These are phyloP conservation scores for Diadema setosum DNA, from an alignment of 35 echinoderm and acorn worm species.

Conservation along the genomic window DNA sequence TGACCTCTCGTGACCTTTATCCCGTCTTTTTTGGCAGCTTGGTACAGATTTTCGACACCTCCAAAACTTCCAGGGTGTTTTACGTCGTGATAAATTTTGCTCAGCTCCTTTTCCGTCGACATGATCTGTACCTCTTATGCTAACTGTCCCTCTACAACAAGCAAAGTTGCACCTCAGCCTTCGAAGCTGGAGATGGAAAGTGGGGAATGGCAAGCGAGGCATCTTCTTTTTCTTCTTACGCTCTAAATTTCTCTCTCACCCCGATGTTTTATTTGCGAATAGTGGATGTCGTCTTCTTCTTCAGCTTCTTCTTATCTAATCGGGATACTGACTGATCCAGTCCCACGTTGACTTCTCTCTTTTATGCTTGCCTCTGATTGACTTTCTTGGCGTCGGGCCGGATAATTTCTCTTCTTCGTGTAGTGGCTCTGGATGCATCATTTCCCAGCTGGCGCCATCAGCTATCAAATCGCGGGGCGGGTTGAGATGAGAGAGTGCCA, in stretches of 20 bases:
- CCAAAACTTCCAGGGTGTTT: conserved; percentile 46
- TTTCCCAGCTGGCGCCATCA: not conserved
- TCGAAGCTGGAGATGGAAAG: not conserved
- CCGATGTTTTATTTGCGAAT: too few species aligned
- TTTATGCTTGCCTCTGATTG: not conserved
- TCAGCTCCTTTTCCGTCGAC: conserved; percentile 7
- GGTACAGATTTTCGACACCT: conserved; percentile 44
- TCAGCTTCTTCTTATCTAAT: too few species aligned
- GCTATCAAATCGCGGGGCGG: conserved; percentile 8
- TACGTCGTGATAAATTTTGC: conserved; percentile 40
- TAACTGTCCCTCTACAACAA: conserved; percentile 11
- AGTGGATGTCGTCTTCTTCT: too few species aligned
- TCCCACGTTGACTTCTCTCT: too few species aligned
- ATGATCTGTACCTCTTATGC: not conserved
- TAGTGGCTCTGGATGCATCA: not conserved
- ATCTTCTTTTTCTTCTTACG: too few species aligned
- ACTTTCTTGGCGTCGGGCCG: not conserved
- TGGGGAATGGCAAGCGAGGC: too few species aligned
- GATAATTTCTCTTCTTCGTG: not conserved
- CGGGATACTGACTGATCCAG: too few species aligned
- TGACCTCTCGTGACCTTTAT: not conserved
- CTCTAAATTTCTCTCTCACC: too few species aligned
- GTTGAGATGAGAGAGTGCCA: not conserved
- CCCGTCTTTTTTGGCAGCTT: not conserved
- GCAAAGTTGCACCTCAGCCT: not conserved